Evolutionary conservation across 2,113 vertebrate genomes (phyloP).

Genomic region (Tenebrosternarchus preto): DNA sequence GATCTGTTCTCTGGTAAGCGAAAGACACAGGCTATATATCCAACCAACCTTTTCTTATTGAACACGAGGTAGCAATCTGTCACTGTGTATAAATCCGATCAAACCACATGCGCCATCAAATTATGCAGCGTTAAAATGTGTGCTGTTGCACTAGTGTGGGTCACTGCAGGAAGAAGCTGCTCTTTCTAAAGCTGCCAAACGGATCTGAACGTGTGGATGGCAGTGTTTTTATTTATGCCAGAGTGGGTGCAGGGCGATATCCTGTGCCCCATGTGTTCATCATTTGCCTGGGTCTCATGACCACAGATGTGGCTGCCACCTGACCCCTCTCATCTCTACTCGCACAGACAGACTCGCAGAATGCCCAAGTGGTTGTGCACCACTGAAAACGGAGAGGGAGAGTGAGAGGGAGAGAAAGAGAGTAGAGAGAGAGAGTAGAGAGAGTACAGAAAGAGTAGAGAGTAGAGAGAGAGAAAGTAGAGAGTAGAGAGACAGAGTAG

Average conservation of each 20-base stretch:
- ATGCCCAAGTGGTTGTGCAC: too few relatives aligned
- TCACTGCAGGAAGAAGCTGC: conserved; percentile 12
- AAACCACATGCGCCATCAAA: background rate
- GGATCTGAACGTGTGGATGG: conserved; percentile 15
- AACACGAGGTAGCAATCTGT: conserved; percentile 2
- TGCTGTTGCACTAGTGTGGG: conserved; percentile 18
- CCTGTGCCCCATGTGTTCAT: conserved; percentile 34
- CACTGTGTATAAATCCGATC: background rate
- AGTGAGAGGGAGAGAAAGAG: background rate
- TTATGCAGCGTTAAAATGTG: background rate
- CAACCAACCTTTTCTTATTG: background rate
- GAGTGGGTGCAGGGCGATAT: conserved; percentile 8
- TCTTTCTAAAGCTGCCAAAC: background rate
- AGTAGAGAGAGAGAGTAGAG: background rate
- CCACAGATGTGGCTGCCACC: conserved; percentile 51
- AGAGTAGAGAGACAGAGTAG: background rate
- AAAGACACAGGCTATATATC: background rate
- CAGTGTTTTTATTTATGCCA: background rate
- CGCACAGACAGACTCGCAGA: background rate
- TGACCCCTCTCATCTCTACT: conserved; percentile 35
- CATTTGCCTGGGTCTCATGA: conserved; percentile 21
- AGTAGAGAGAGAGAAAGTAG: too few relatives aligned
- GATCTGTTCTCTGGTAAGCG: conserved; percentile 9
- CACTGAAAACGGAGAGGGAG: background rate
- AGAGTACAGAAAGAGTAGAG: background rate